These are phyloP conservation scores for Todiramphus chloris DNA, from an alignment of 2,113 vertebrate species.

Conservation along the genomic window DNA sequence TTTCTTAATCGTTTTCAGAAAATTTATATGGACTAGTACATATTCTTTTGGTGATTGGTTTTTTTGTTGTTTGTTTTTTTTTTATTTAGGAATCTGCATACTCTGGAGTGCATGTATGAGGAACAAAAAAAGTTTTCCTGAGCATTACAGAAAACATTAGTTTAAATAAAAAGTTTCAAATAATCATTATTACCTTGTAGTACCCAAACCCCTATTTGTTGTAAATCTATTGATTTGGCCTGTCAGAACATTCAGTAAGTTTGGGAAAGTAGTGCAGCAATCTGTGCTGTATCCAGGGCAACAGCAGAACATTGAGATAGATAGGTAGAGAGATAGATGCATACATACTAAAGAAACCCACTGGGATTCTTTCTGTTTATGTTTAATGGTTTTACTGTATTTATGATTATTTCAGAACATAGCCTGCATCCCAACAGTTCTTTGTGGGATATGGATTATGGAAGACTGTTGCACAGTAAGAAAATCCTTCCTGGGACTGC, in stretches of 20 bases:
- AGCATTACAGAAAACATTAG: neutral
- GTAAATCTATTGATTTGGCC: neutral
- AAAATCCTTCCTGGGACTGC: neutral
- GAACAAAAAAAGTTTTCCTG: neutral
- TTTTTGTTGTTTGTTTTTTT: neutral
- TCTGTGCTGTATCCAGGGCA: neutral
- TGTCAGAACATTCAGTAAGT: neutral
- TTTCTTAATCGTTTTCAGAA: neutral
- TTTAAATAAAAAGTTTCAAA: neutral
- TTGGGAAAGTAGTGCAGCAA: neutral
- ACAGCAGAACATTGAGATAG: neutral
- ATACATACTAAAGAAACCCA: neutral
- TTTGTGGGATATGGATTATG: neutral
- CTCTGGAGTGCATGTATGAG: neutral
- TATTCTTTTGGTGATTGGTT: neutral
- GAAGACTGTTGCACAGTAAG: neutral
- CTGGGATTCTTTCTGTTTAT: neutral
- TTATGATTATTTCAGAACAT: constrained; percentile 41
- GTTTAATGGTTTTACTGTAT: neutral
- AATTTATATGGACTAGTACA: neutral
- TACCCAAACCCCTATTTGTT: neutral
- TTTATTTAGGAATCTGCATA: neutral
- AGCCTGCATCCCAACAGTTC: constrained; percentile 1
- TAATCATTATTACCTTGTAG: neutral
- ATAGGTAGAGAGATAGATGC: no score